Conservation (phyloP, 2,888 invertebrate genomes). For the Athalia rosae region DNA sequence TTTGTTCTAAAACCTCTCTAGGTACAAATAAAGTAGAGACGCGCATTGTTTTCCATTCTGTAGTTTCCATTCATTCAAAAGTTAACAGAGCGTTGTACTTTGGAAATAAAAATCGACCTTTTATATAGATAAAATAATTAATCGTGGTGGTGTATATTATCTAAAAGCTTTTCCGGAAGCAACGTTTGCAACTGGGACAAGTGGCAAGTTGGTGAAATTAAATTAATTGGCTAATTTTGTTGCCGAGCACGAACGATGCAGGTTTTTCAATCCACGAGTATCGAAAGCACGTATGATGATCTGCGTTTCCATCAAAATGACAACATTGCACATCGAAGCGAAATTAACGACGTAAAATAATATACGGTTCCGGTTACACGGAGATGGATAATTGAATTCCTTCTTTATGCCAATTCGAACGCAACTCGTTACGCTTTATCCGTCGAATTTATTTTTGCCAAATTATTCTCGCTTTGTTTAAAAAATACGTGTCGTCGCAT, state of each 20-base stretch:
- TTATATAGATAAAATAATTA: too few species aligned
- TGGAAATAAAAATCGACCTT: too few species aligned
- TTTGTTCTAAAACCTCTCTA: neutral
- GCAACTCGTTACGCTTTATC: neutral
- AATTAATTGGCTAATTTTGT: slow-evolving; percentile 57
- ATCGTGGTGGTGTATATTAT: too few species aligned
- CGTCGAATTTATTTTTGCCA: neutral
- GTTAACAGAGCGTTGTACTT: too few species aligned
- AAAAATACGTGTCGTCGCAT: neutral
- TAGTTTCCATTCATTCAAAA: too few species aligned
- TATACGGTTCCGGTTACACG: neutral
- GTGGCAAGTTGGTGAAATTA: slow-evolving; percentile 61
- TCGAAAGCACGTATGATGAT: neutral
- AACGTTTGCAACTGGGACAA: slow-evolving; percentile 58
- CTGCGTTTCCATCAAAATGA: neutral
- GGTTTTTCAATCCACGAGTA: neutral
- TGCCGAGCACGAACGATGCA: too few species aligned
- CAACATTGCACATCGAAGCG: too few species aligned
- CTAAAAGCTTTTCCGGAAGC: neutral
- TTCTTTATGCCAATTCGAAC: neutral
- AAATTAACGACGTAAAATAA: too few species aligned
- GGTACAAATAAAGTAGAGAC: neutral
- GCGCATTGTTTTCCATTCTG: too few species aligned
- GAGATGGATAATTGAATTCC: neutral
- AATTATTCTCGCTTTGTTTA: neutral